phyloP scores from a whole-genome alignment of 2,888 invertebrate species.

The Tiphia femorata region DNA sequence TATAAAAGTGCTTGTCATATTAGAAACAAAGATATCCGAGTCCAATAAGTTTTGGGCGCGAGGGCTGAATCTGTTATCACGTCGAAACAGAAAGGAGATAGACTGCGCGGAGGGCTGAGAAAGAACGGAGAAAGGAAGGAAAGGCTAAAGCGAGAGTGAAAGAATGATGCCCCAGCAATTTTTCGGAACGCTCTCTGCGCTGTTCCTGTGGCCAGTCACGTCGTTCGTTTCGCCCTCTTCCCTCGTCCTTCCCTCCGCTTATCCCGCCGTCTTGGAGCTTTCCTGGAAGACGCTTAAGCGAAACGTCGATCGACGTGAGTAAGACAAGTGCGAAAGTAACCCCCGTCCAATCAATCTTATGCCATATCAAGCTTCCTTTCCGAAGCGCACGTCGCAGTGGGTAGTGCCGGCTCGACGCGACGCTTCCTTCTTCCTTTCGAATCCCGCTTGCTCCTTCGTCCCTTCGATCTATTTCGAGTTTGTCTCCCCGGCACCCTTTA shows the following conservation, averaged over 20 bases:
- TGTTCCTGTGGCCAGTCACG: constrained; percentile 20
- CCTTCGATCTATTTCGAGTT: constrained; percentile 1
- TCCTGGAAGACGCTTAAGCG: constrained; percentile 36
- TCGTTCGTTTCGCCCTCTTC: constrained; percentile 3
- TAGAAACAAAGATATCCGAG: no score
- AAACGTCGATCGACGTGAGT: constrained; percentile 47
- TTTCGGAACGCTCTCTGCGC: constrained; percentile 9
- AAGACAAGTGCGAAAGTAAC: constrained; percentile 56
- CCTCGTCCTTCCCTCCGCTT: neutral
- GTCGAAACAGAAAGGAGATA: no score
- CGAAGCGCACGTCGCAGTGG: constrained; percentile 1
- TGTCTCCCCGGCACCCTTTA: neutral
- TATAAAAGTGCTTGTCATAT: no score
- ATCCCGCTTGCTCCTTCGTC: constrained; percentile 22
- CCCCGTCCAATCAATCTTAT: constrained; percentile 48
- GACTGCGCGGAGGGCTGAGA: no score
- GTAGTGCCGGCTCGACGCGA: neutral
- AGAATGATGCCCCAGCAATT: constrained; percentile 18
- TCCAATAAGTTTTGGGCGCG: no score
- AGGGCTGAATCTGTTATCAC: no score
- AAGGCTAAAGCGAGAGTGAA: neutral
- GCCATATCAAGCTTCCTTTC: constrained; percentile 34
- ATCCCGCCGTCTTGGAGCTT: neutral
- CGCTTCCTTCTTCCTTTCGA: constrained; percentile 12
- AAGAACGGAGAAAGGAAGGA: neutral